Evolutionary conservation across 2,113 vertebrate species (phyloP).

Genomic region (Sceloporus undulatus): DNA sequence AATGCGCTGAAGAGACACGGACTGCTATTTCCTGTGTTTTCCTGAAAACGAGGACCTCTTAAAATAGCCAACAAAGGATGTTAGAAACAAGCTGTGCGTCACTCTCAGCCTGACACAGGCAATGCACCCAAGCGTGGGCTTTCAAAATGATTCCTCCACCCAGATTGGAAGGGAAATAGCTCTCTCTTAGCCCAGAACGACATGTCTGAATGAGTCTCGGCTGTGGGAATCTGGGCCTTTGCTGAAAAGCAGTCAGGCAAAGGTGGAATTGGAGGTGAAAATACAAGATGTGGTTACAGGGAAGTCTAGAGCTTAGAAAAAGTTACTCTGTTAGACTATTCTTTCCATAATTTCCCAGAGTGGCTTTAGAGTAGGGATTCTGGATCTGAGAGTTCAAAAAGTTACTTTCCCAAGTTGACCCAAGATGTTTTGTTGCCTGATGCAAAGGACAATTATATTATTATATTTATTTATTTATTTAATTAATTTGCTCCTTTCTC

Average conservation of each 20-base stretch:
- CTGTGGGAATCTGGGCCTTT: not conserved
- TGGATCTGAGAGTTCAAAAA: no score
- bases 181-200: not conserved
- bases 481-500: no score
- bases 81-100: conserved; percentile 27
- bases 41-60: conserved; percentile 21
- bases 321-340: no score
- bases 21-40: conserved; percentile 25
- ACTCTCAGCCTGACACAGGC: conserved; percentile 4
- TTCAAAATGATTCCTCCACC: conserved; percentile 8
- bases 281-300: not conserved
- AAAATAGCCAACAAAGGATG: conserved; percentile 44
- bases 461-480: no score
- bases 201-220: not conserved
- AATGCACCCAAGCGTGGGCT: not conserved
- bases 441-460: no score
- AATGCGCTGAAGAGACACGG: not conserved
- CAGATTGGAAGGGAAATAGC: not conserved
- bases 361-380: no score
- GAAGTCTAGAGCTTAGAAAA: no score
- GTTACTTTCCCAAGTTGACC: no score
- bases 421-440: no score
- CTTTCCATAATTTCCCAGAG: no score
- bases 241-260: not conserved
- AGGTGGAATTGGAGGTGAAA: not conserved